Percentiles rank a stretch among this genome's conserved stretches.
phyloP scores from a whole-genome alignment of 2,797 vertebrate genomes.

The Valencia hispanica region DNA sequence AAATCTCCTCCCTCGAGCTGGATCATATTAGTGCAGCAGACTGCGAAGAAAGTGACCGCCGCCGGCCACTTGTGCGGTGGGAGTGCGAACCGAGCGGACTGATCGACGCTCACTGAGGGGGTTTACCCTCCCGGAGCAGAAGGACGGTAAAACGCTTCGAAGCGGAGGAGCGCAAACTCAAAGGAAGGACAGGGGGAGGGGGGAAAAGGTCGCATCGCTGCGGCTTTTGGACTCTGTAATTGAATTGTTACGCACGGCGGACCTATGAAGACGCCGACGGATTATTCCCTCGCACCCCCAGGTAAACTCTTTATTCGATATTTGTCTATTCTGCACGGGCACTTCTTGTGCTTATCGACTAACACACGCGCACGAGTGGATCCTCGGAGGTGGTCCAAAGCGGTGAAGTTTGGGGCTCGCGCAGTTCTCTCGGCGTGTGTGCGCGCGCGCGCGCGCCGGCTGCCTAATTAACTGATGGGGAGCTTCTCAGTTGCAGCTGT shows the following conservation, averaged over 20 bases:
- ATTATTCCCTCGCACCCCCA: conserved; percentile 43
- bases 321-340: neutral
- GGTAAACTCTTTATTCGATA: conserved; percentile 51
- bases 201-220: neutral
- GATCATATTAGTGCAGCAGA: conserved; percentile 75
- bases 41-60: conserved; percentile 67
- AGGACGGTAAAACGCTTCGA: neutral
- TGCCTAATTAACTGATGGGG: conserved; percentile 48
- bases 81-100: conserved; percentile 34
- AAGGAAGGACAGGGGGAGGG: conserved; percentile 1
- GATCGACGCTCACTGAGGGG: conserved; percentile 10
- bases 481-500: conserved; percentile 50
- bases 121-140: conserved; percentile 14
- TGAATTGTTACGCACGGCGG: conserved; percentile 48
- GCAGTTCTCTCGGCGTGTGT: conserved; percentile 1
- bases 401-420: neutral
- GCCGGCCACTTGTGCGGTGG: conserved; percentile 39
- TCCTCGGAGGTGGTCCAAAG: neutral
- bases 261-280: conserved; percentile 66
- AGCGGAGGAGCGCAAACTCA: neutral
- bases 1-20: conserved; percentile 29
- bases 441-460: neutral
- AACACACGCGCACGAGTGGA: neutral
- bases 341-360: neutral
- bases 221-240: conserved; percentile 23